Evolutionary conservation across 2,888 invertebrate species (phyloP), one percentile per base, ranked within the genome.

Genomic region (Willowsia nigromaculata): DNA sequence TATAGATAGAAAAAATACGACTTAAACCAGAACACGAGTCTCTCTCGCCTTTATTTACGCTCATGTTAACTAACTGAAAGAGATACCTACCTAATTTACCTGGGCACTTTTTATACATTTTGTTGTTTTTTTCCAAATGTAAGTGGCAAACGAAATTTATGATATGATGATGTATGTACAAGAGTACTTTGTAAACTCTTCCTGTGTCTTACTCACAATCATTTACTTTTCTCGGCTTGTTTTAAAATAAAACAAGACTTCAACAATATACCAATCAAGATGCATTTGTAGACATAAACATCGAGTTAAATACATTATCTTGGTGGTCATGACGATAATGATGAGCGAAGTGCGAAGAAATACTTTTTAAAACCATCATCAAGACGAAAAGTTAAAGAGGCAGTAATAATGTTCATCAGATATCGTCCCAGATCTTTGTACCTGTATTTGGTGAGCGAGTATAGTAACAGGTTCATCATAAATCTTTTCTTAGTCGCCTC

Each of bases 401-500:
- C 76, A 78, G 47, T 74, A 47, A 74, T 47, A 47, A 74, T 74
- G 74, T 37, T 68, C 74, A 74, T 27, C 62, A 62, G 27, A 62
- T 3, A 68, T n/a, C 27, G 53, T 50, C 25, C 53, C 11, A 18
- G 27, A n/a, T n/a, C n/a, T 53, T 76, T 78, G 37, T 50, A 84
- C 78, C 76, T 56, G 37, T 65, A 13, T 37, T 53, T 53, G 27
- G 47, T 50, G 15, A 74, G n/a, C 22, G 9, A 7, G 53, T 37
- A 74, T 71, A 87, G 82, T 40, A 62, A 50, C 47, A 83, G 25
- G 74, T 85, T 89, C 82, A 33, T 71, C 37, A 84, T 89, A 89
- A 89, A 89, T 89, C 89, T 89, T 89, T 68, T 81, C 40, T 43
- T 65, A n/a, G n/a, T n/a, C 78, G 47, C 40, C 43, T 33, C n/a